These are phyloP conservation scores for Eristalis tenax DNA, from an alignment of 2,888 invertebrate genomes.

Conservation along the genomic window DNA sequence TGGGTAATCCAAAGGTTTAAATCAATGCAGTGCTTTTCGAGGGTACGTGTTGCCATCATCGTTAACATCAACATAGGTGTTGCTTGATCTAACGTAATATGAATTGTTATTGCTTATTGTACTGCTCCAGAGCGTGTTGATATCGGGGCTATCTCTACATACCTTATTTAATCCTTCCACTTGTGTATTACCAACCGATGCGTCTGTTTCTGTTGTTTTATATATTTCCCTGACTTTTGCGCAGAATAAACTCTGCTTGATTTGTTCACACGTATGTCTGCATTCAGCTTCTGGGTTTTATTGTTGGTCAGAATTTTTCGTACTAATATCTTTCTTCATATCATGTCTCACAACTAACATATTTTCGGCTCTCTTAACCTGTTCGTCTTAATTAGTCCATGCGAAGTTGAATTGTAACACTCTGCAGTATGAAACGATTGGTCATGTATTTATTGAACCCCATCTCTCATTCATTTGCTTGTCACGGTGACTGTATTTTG, in stretches of 20 bases:
- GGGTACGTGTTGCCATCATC: slow-evolving; percentile 60
- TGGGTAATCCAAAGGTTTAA: slow-evolving; percentile 73
- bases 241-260: neutral
- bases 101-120: slow-evolving; percentile 26
- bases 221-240: neutral
- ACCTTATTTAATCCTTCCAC: slow-evolving; percentile 30
- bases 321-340: neutral
- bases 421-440: neutral
- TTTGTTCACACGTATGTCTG: slow-evolving; percentile 19
- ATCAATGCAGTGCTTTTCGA: slow-evolving; percentile 31
- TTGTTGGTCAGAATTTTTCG: neutral
- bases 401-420: neutral
- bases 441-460: slow-evolving; percentile 28
- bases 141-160: slow-evolving; percentile 27
- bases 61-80: slow-evolving; percentile 17
- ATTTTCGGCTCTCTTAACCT: neutral
- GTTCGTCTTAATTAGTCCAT: neutral
- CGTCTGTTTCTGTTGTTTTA: slow-evolving; percentile 3
- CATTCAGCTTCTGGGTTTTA: neutral
- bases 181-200: slow-evolving; percentile 56
- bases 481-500: slow-evolving; percentile 56
- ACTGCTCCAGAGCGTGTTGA: neutral
- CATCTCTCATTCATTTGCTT: slow-evolving; percentile 27
- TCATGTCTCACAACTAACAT: neutral
- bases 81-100: slow-evolving; percentile 18